These are phyloP conservation scores for Hyla sarda DNA, from an alignment of 2,113 vertebrate genomes.

Conservation along the genomic window DNA sequence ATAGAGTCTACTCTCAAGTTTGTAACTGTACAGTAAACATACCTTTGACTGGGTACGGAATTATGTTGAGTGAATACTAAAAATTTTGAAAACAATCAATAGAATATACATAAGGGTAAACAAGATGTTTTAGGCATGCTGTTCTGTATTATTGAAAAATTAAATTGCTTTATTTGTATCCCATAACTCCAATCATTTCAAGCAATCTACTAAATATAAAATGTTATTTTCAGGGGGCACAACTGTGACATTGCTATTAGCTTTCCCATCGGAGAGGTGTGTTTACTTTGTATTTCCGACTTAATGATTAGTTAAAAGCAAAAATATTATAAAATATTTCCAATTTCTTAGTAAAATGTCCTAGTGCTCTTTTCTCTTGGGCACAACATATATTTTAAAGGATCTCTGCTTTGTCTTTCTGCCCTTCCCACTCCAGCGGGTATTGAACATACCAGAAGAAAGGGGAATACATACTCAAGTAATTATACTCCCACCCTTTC, in stretches of 20 bases:
- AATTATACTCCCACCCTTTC: constrained; percentile 1
- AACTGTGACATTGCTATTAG: not conserved
- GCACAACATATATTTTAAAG: constrained; percentile 2
- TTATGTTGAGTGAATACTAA: too few species aligned
- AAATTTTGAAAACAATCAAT: too few species aligned
- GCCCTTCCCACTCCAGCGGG: not conserved
- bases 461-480: not conserved
- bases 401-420: not conserved
- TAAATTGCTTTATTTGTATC: too few species aligned
- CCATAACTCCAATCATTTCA: too few species aligned
- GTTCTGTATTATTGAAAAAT: too few species aligned
- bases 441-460: not conserved
- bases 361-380: not conserved
- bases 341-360: not conserved
- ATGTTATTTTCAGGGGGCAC: not conserved
- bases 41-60: too few species aligned
- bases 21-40: too few species aligned
- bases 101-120: too few species aligned
- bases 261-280: not conserved
- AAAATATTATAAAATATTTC: constrained; percentile 10
- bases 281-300: not conserved
- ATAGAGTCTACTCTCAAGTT: too few species aligned
- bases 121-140: too few species aligned
- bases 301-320: not conserved
- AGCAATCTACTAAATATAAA: not conserved